Conservation (phyloP, 2,797 vertebrate species). For the Acipenser transmontanus region DNA sequence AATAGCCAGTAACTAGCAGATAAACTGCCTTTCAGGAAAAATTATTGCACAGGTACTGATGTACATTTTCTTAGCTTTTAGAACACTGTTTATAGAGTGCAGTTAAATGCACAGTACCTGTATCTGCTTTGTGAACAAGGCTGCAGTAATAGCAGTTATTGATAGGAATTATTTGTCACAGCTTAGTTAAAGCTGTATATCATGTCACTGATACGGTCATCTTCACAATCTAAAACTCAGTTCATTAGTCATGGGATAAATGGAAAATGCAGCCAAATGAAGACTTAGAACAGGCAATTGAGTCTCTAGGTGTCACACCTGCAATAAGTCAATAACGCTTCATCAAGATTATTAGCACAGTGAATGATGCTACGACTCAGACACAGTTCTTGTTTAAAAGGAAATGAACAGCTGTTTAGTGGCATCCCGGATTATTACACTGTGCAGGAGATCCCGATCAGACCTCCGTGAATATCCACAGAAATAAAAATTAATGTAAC, state of each 20-base stretch:
- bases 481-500: background rate
- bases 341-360: slow-evolving; percentile 39
- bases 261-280: slow-evolving; percentile 21
- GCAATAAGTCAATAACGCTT: slow-evolving; percentile 26
- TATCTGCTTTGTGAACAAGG: no score
- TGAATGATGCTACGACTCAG: slow-evolving; percentile 18
- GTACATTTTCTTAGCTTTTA: no score
- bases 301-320: slow-evolving; percentile 42
- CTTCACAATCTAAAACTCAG: no score
- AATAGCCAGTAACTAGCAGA: no score
- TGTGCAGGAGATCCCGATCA: slow-evolving; percentile 32
- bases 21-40: no score
- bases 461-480: slow-evolving; percentile 11
- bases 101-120: no score
- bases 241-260: background rate
- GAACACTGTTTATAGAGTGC: no score
- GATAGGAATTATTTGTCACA: background rate
- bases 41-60: background rate
- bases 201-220: no score
- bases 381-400: slow-evolving; percentile 21
- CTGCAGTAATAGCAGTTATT: background rate
- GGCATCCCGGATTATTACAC: slow-evolving; percentile 21
- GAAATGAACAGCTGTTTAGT: slow-evolving; percentile 36
- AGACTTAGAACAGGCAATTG: slow-evolving; percentile 33
- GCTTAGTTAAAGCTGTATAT: no score